A percentile compares a stretch with the other conserved stretches of the same genome.
Evolutionary conservation across 2,888 invertebrate genomes (phyloP).

Genomic region (Hydroisotoma schaefferi): DNA sequence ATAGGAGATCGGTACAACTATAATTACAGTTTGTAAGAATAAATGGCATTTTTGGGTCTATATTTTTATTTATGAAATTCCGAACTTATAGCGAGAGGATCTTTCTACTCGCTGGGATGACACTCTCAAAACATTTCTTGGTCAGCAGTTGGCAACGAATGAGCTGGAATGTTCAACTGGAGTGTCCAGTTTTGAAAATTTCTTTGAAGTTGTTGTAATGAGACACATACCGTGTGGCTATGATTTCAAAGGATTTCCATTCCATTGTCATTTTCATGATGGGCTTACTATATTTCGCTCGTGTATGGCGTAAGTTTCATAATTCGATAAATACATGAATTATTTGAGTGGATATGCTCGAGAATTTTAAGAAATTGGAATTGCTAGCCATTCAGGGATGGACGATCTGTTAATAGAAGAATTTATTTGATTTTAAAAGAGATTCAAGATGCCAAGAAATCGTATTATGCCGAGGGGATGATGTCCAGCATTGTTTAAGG

Average conservation of each 20-base stretch:
- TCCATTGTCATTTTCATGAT: conserved; percentile 18
- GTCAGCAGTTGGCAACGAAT: conserved; percentile 30
- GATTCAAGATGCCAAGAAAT: conserved; percentile 25
- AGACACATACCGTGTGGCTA: conserved; percentile 29
- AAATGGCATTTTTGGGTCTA: neutral
- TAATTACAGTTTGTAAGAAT: neutral
- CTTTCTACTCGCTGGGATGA: conserved; percentile 30
- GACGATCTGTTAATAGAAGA: too few relatives aligned
- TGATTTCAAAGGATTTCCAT: conserved; percentile 35
- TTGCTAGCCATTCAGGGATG: too few relatives aligned
- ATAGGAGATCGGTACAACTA: conserved; percentile 18
- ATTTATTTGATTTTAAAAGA: too few relatives aligned
- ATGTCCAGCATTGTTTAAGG: conserved; percentile 26
- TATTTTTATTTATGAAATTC: neutral
- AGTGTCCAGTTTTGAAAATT: conserved; percentile 15
- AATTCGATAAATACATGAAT: too few relatives aligned
- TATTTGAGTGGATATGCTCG: too few relatives aligned
- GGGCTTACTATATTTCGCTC: conserved; percentile 14
- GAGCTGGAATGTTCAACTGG: conserved; percentile 31
- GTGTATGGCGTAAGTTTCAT: conserved; percentile 6
- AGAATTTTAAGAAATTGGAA: too few relatives aligned
- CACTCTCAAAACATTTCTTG: conserved; percentile 22
- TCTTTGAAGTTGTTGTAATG: conserved; percentile 27
- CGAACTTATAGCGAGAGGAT: conserved; percentile 1
- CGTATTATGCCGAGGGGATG: conserved; percentile 29